Evolutionary conservation across 2,888 invertebrate species (phyloP), one percentile per base, ranked within the genome.

Genomic region (Stenichneumon culpator): DNA sequence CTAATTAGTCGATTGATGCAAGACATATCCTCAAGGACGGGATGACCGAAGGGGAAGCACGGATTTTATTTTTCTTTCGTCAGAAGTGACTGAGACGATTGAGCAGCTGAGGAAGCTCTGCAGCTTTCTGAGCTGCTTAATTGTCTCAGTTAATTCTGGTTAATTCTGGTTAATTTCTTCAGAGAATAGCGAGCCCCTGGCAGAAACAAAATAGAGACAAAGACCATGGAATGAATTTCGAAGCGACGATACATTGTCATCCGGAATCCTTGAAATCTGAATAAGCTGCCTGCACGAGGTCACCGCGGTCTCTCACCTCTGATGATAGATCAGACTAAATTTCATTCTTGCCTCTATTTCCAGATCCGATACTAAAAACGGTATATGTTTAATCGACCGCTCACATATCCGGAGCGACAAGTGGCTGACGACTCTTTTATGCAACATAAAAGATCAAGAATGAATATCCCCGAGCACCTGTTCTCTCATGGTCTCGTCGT

Each of bases 281-380:
- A 39, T 32, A 57, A 73, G 73, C 22, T n/a, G 57, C 57, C 16
- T 25, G 22, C 72, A 22, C 73, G 73, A 73, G 73, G 73, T 16
- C 73, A n/a, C 39, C 44, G 36, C 54, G 9, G 36, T n/a, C 54
- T 54, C 39, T 57, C 73, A 39, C 14, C 22, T 36, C 39, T 44
- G 60, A 63, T 63, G 44, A 74, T 50, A 63, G 60, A 74, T 74
- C 63, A 63, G 60, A 74, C 73, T 63, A 74, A 72, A 44, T 63
- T 63, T 25, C 57, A 22, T 47, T 74, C 63, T 74, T 60, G 28
- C 32, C 28, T 47, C 60, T 44, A 25, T 52, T 28, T 25, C 19
- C 36, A 36, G 39, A n/a, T 25, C n/a, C 44, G 73, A 73, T 57
- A 39, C 54, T 72, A 52, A 54, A 72, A 72, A 52, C 36, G n/a